A percentile compares a stretch with the other conserved stretches of the same genome.
phyloP scores from a whole-genome alignment of 2,797 vertebrate species.

The Sebastes taczanowskii region DNA sequence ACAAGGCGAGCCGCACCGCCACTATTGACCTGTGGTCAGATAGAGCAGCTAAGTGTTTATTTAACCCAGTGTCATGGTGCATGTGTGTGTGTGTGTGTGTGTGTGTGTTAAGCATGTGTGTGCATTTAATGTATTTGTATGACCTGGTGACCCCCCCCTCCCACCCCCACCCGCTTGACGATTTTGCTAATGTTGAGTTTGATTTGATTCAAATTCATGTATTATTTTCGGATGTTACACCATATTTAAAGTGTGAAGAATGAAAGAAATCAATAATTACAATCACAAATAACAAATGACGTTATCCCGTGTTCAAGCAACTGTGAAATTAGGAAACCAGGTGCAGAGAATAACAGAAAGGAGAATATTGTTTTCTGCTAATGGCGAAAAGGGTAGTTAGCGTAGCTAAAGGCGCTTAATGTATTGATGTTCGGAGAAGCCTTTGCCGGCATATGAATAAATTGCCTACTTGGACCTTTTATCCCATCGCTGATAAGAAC shows the following conservation, averaged over 20 bases:
- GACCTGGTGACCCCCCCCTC: not conserved
- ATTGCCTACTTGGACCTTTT: not conserved
- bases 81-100: not conserved
- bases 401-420: not conserved
- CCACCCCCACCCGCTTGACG: not conserved
- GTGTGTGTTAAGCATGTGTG: not conserved
- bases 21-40: conserved; percentile 43
- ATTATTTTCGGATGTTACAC: not conserved
- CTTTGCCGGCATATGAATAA: not conserved
- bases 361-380: not conserved
- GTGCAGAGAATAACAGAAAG: not conserved
- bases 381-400: conserved; percentile 1
- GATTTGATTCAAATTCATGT: conserved; percentile 25
- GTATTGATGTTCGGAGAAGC: not conserved
- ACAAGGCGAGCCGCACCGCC: conserved; percentile 27
- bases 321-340: conserved; percentile 1
- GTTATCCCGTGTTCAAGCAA: conserved; percentile 7
- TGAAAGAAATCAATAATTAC: not conserved
- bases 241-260: not conserved
- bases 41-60: conserved; percentile 60
- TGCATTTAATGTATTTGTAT: conserved; percentile 8
- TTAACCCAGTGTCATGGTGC: conserved; percentile 39
- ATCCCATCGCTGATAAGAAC: conserved; percentile 2
- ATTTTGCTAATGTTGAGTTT: not conserved
- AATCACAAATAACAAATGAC: not conserved